These are phyloP conservation scores for Nylanderia fulva DNA, from an alignment of 1,140 invertebrate genomes.

Conservation along the genomic window DNA sequence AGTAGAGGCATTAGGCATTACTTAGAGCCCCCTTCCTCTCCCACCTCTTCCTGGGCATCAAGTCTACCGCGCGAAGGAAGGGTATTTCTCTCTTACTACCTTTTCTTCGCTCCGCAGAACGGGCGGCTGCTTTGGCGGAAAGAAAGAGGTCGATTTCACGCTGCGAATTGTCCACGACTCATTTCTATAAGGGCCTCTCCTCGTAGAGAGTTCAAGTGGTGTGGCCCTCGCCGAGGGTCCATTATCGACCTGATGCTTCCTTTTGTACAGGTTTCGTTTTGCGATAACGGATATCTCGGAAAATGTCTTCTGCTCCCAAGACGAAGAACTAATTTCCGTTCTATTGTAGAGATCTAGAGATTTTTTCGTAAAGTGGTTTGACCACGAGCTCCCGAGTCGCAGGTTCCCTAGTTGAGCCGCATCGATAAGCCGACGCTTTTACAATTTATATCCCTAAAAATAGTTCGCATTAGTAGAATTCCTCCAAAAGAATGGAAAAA, in stretches of 20 bases:
- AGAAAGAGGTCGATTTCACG: slow-evolving; percentile 80
- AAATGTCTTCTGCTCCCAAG: background rate
- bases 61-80: slow-evolving; percentile 66
- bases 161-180: slow-evolving; percentile 81
- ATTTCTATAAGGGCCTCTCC: slow-evolving; percentile 73
- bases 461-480: background rate
- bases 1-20: slow-evolving; percentile 81
- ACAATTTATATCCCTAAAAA: background rate
- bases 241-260: slow-evolving; percentile 59
- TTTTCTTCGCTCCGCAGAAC: slow-evolving; percentile 24
- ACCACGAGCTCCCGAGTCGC: background rate
- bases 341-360: background rate
- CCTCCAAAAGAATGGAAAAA: background rate
- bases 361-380: slow-evolving; percentile 1
- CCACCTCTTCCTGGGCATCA: no score
- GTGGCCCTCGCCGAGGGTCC: slow-evolving; percentile 38
- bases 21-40: slow-evolving; percentile 73
- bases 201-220: slow-evolving; percentile 58
- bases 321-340: background rate
- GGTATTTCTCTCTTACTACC: slow-evolving; percentile 56
- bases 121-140: slow-evolving; percentile 66
- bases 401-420: background rate
- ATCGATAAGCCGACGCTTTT: background rate
- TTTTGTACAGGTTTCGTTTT: background rate
- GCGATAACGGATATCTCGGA: background rate